phyloP scores from a whole-genome alignment of 2,113 vertebrate genomes.

The Arothron firmamentum region DNA sequence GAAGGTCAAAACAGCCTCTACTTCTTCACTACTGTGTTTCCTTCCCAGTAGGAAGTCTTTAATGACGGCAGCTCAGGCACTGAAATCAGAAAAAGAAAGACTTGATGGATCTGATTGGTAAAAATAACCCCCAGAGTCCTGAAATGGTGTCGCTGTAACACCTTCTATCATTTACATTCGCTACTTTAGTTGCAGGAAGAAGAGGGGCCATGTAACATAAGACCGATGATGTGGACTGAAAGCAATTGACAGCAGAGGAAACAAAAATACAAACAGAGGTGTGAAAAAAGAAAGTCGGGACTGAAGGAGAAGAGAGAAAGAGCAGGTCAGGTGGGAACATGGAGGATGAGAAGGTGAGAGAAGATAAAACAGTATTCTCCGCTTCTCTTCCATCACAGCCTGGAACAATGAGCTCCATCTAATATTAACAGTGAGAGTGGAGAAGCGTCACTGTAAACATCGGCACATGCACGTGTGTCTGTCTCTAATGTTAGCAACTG shows the following conservation, averaged over 20 bases:
- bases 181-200: background rate
- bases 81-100: constrained; percentile 6
- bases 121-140: background rate
- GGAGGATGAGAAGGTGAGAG: constrained; percentile 42
- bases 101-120: constrained; percentile 3
- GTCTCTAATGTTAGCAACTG: constrained; percentile 6
- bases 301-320: constrained; percentile 8
- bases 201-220: background rate
- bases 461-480: constrained; percentile 3
- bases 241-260: constrained; percentile 14
- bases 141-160: background rate
- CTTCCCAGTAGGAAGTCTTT: constrained; percentile 14
- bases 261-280: constrained; percentile 1
- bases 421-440: constrained; percentile 50
- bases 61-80: constrained; percentile 1
- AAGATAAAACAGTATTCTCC: constrained; percentile 52
- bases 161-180: background rate
- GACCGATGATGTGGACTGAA: constrained; percentile 19
- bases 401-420: constrained; percentile 51
- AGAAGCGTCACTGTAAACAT: constrained; percentile 41
- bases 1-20: constrained; percentile 52
- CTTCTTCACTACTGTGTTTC: constrained; percentile 12
- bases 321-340: constrained; percentile 27
- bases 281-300: background rate
- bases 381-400: constrained; percentile 35